phyloP scores from a whole-genome alignment of 30 jellyfish, hydroid and myxozoan genomes.

The Nemopilema nomurai region DNA sequence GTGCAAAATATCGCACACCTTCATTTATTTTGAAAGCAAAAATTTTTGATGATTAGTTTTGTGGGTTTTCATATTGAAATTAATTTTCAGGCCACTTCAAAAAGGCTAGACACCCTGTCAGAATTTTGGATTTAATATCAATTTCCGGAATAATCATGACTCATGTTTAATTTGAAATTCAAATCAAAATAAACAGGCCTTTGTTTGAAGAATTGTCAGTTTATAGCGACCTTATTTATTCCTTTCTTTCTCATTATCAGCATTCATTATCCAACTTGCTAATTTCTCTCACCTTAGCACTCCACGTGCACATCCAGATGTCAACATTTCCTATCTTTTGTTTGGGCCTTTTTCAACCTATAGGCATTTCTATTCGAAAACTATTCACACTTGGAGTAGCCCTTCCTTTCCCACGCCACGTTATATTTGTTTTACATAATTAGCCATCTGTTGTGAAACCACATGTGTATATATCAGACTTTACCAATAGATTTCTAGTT shows the following conservation, averaged over 20 bases:
- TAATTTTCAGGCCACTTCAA: too few relatives aligned
- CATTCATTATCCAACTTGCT: constrained; percentile 15
- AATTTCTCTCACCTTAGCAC: constrained; percentile 7
- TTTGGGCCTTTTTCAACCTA: constrained; percentile 12
- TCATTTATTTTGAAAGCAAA: too few relatives aligned
- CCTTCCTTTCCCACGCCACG: constrained; percentile 28
- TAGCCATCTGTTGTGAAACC: constrained; percentile 20
- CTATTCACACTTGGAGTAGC: constrained; percentile 20
- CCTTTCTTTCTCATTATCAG: constrained; percentile 21
- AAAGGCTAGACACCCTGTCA: too few relatives aligned
- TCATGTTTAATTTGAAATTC: too few relatives aligned
- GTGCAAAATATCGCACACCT: too few relatives aligned
- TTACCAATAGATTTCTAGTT: constrained; percentile 20
- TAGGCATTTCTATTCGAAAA: constrained; percentile 10
- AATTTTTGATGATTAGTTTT: too few relatives aligned
- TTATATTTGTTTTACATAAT: constrained; percentile 10
- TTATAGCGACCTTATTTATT: constrained; percentile 21
- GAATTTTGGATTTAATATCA: too few relatives aligned
- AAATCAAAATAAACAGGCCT: constrained; percentile 1
- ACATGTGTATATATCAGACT: constrained; percentile 22
- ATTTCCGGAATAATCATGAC: too few relatives aligned
- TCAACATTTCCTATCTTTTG: constrained; percentile 10
- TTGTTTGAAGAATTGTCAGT: constrained; percentile 6
- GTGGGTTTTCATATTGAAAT: too few relatives aligned
- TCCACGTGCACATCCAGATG: constrained; percentile 1